phyloP scores from a whole-genome alignment of 2,113 vertebrate genomes.

The Daboia siamensis region DNA sequence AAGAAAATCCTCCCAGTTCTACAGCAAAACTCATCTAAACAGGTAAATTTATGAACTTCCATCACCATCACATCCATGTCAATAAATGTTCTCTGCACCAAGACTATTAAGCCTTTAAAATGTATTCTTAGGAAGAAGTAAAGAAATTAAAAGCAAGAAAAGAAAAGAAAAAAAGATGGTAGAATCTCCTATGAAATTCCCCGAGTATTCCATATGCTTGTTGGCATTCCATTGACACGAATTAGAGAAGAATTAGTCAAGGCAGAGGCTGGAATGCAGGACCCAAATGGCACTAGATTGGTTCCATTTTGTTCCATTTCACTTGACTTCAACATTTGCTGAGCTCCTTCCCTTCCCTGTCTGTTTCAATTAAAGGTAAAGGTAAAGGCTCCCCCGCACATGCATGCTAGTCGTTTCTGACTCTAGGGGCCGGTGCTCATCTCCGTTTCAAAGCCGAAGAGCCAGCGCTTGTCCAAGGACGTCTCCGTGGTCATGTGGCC shows the following conservation, averaged over 20 bases:
- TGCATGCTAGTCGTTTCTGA: too few relatives aligned
- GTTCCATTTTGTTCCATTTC: constrained; percentile 19
- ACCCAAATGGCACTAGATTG: not conserved
- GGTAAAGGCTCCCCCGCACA: too few relatives aligned
- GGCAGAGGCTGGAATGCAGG: constrained; percentile 8
- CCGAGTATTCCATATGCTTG: rapidly evolving
- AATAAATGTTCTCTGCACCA: not conserved
- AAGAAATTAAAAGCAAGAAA: not conserved
- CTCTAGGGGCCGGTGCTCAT: too few relatives aligned
- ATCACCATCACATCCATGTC: not conserved
- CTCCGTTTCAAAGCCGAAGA: too few relatives aligned
- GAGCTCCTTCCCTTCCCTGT: not conserved
- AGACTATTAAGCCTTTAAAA: not conserved
- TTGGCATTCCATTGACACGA: not conserved
- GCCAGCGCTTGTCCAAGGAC: too few relatives aligned
- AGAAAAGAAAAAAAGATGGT: not conserved
- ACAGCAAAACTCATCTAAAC: not conserved
- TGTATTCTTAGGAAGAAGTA: not conserved
- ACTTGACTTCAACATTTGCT: not conserved
- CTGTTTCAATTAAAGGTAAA: not conserved
- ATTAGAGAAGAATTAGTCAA: constrained; percentile 10
- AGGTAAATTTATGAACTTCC: not conserved
- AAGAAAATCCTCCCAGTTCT: not conserved
- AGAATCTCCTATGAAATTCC: not conserved
- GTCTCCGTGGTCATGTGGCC: too few relatives aligned